A percentile compares a stretch with the other conserved stretches of the same genome.
Conservation (phyloP, 2,888 invertebrate species). For the Luffia ferchaultella region DNA sequence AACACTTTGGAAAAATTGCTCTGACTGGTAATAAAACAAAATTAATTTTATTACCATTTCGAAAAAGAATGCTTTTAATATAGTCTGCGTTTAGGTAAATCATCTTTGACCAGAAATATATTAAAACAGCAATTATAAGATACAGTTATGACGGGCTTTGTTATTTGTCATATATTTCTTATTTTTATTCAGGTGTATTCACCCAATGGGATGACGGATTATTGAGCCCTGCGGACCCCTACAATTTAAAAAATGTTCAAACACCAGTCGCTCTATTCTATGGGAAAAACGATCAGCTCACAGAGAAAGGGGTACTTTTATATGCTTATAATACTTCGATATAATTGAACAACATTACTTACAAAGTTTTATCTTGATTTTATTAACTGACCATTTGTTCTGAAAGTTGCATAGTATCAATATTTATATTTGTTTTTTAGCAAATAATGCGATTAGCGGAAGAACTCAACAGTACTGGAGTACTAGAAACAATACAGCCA, state of each 20-base stretch:
- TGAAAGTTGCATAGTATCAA: background rate
- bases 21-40: background rate
- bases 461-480: conserved; percentile 29
- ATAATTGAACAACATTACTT: background rate
- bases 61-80: background rate
- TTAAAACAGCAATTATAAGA: too few species aligned
- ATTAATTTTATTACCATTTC: conserved; percentile 1
- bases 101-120: too few species aligned
- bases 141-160: too few species aligned
- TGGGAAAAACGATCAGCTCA: conserved; percentile 70
- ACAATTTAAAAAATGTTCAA: conserved; percentile 65
- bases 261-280: conserved; percentile 69
- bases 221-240: conserved; percentile 61
- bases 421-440: conserved; percentile 24
- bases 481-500: conserved; percentile 31
- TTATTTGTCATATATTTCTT: too few species aligned
- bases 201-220: conserved; percentile 62
- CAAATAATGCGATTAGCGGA: conserved; percentile 39
- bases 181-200: conserved; percentile 53
- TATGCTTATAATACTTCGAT: background rate
- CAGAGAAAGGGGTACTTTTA: conserved; percentile 54
- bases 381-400: background rate
- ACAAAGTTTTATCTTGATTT: background rate
- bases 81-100: too few species aligned
- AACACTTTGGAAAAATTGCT: conserved; percentile 40